These are phyloP conservation scores for Chaetophractus vellerosus DNA, from an alignment of 2,797 vertebrate genomes.

Conservation along the genomic window DNA sequence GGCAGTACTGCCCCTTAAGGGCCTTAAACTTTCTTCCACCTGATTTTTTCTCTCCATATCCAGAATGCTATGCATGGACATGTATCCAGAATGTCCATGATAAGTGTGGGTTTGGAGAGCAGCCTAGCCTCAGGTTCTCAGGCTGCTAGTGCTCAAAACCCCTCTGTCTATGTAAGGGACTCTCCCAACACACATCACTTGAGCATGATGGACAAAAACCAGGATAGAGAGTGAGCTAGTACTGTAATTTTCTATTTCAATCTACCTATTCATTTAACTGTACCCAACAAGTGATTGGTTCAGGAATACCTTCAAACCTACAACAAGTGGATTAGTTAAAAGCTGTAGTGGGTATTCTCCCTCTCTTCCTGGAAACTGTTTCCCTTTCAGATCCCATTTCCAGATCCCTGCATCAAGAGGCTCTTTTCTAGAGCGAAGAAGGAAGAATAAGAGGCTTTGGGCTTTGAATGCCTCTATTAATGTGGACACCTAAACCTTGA, in stretches of 20 bases:
- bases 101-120: not conserved
- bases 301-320: not conserved
- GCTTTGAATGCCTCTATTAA: not conserved
- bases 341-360: not conserved
- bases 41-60: not conserved
- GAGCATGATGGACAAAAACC: not conserved
- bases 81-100: not conserved
- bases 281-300: not conserved
- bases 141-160: not conserved
- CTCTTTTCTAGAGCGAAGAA: conserved; percentile 1
- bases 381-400: not conserved
- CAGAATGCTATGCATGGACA: not conserved
- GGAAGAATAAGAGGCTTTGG: not conserved
- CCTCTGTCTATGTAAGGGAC: not conserved
- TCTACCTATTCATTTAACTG: not conserved
- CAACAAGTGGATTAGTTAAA: not conserved
- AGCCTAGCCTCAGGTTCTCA: not conserved
- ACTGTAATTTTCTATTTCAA: not conserved
- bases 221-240: not conserved
- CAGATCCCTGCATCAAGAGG: not conserved
- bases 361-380: not conserved
- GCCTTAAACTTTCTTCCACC: not conserved
- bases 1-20: not conserved
- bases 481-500: not conserved
- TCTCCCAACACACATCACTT: not conserved